Evolutionary conservation across 1,140 invertebrate species (phyloP).

Genomic region (Dendrolimus kikuchii): DNA sequence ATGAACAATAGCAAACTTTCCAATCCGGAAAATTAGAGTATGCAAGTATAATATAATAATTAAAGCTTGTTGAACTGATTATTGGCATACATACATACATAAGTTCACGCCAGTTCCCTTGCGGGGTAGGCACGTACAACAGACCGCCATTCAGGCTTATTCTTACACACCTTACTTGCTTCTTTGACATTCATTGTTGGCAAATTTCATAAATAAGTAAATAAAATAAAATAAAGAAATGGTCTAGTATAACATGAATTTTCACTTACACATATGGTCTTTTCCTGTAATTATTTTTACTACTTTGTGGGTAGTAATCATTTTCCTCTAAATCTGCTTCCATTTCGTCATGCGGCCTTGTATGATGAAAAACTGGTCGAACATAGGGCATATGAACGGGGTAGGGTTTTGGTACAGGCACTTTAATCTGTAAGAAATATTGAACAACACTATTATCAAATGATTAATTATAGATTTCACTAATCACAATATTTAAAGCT

Average conservation of each 20-base stretch:
- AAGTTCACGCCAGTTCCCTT: no score
- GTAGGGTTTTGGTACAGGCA: slow-evolving; percentile 77
- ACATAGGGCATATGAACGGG: slow-evolving; percentile 78
- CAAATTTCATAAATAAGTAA: no score
- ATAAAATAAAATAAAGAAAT: no score
- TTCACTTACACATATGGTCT: slow-evolving; percentile 38
- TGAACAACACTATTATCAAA: not conserved
- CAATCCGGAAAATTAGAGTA: no score
- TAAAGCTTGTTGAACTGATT: no score
- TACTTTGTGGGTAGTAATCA: slow-evolving; percentile 35
- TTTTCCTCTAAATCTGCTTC: slow-evolving; percentile 42
- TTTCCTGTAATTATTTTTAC: slow-evolving; percentile 33
- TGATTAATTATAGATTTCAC: not conserved
- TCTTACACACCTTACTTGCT: no score
- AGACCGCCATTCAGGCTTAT: no score
- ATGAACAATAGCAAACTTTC: no score
- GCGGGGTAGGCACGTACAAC: no score
- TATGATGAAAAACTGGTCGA: slow-evolving; percentile 73
- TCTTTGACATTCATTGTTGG: no score
- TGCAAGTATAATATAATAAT: no score
- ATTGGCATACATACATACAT: no score
- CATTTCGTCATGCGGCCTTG: slow-evolving; percentile 34
- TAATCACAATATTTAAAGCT: slow-evolving; percentile 1
- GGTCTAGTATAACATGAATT: not conserved
- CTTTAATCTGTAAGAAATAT: slow-evolving; percentile 62